phyloP scores from a whole-genome alignment of 2,888 invertebrate genomes.

The Seira sanloemensis region DNA sequence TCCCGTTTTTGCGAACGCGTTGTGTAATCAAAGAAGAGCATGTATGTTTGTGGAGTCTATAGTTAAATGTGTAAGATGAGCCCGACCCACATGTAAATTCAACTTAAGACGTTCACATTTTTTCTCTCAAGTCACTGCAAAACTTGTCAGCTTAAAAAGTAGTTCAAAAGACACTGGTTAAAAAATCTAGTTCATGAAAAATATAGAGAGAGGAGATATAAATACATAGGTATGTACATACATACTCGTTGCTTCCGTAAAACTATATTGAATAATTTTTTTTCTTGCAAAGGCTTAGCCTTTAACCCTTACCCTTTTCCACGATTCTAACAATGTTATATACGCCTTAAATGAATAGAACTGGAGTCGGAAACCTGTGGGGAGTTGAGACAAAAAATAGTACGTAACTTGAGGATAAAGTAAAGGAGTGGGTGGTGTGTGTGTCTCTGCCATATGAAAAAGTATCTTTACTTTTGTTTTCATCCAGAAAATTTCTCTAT shows the following conservation, averaged over 20 bases:
- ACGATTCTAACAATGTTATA: neutral
- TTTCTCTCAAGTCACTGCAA: neutral
- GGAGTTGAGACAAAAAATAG: neutral
- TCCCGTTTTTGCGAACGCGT: neutral
- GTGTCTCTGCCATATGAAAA: neutral
- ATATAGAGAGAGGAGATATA: neutral
- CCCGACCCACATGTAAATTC: slow-evolving; percentile 32
- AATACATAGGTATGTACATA: no score
- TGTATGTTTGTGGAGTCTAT: neutral
- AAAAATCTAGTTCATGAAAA: neutral
- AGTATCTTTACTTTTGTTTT: neutral
- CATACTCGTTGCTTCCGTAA: neutral
- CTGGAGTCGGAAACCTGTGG: neutral
- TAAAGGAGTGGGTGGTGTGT: neutral
- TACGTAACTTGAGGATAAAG: neutral
- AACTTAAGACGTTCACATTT: slow-evolving; percentile 25
- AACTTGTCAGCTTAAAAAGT: slow-evolving; percentile 13
- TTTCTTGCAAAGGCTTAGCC: neutral
- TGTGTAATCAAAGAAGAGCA: slow-evolving; percentile 26
- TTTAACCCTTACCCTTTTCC: slow-evolving; percentile 2
- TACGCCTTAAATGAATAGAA: neutral
- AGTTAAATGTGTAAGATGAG: neutral
- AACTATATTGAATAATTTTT: slow-evolving; percentile 15
- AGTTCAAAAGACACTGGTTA: no score
- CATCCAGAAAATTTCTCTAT: neutral